These are phyloP conservation scores for Picus viridis DNA, from an alignment of 2,797 vertebrate species.

Conservation along the genomic window DNA sequence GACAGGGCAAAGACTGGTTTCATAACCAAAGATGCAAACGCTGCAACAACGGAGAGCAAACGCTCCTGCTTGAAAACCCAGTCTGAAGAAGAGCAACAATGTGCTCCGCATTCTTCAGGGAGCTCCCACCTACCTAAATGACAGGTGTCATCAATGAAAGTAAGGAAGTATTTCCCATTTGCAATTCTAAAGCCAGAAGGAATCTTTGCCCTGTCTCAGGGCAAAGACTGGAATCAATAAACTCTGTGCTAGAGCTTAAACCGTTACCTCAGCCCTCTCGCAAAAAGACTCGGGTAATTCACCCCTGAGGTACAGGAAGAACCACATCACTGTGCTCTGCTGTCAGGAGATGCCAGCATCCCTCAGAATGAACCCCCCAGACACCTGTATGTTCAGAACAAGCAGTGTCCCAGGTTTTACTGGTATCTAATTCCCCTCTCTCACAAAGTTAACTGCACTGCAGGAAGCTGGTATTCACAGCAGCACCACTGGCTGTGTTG, in stretches of 20 bases:
- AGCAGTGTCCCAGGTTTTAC: neutral
- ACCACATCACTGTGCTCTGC: neutral
- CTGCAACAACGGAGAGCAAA: neutral
- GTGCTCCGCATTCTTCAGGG: fast-evolving
- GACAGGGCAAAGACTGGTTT: neutral
- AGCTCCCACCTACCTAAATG: neutral
- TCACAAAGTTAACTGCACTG: neutral
- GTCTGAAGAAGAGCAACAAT: neutral
- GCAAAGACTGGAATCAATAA: neutral
- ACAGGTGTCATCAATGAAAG: neutral
- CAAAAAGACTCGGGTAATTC: neutral
- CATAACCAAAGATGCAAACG: neutral
- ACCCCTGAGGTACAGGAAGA: neutral
- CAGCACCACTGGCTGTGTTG: fast-evolving
- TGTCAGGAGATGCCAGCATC: neutral
- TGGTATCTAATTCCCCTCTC: neutral
- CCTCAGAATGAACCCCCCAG: neutral
- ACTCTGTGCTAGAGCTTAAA: neutral
- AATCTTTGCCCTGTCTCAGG: neutral
- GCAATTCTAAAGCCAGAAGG: neutral
- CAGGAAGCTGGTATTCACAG: neutral
- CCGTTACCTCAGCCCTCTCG: neutral
- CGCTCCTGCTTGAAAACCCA: neutral
- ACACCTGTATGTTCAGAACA: neutral
- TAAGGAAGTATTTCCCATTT: neutral